A percentile compares a stretch with the other conserved stretches of the same genome.
phyloP scores from a whole-genome alignment of 2,888 invertebrate genomes.

The Volucella inanis region DNA sequence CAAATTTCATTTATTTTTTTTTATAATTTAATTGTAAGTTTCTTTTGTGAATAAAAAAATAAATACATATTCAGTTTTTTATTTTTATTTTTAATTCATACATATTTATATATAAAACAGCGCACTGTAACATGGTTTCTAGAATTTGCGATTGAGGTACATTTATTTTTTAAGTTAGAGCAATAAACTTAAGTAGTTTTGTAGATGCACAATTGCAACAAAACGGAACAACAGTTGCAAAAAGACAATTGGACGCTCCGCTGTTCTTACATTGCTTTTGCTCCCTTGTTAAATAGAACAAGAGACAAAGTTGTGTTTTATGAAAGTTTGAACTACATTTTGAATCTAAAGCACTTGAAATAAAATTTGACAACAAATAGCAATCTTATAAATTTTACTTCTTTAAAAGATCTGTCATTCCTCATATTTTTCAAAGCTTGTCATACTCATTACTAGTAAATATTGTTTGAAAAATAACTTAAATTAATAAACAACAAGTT shows the following conservation, averaged over 20 bases:
- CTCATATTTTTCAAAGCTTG: too few species aligned
- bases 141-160: slow-evolving; percentile 68
- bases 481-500: too few species aligned
- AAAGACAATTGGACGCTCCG: slow-evolving; percentile 84
- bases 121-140: slow-evolving; percentile 48
- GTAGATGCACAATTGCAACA: slow-evolving; percentile 79
- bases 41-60: slow-evolving; percentile 65
- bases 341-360: too few species aligned
- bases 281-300: slow-evolving; percentile 77
- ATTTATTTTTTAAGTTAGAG: slow-evolving; percentile 70
- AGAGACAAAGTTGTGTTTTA: too few species aligned
- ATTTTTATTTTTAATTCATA: not conserved
- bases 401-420: too few species aligned
- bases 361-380: too few species aligned
- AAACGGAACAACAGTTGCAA: slow-evolving; percentile 84
- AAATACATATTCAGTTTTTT: slow-evolving; percentile 58
- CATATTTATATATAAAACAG: slow-evolving; percentile 35
- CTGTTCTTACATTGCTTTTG: slow-evolving; percentile 83
- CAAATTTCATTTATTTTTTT: slow-evolving; percentile 76
- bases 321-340: too few species aligned
- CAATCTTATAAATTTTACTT: too few species aligned
- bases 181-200: slow-evolving; percentile 63
- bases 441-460: too few species aligned
- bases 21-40: slow-evolving; percentile 43
- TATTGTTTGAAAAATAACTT: too few species aligned